Evolutionary conservation across 2,888 invertebrate species (phyloP).

Genomic region (Sylvicola cinctus): DNA sequence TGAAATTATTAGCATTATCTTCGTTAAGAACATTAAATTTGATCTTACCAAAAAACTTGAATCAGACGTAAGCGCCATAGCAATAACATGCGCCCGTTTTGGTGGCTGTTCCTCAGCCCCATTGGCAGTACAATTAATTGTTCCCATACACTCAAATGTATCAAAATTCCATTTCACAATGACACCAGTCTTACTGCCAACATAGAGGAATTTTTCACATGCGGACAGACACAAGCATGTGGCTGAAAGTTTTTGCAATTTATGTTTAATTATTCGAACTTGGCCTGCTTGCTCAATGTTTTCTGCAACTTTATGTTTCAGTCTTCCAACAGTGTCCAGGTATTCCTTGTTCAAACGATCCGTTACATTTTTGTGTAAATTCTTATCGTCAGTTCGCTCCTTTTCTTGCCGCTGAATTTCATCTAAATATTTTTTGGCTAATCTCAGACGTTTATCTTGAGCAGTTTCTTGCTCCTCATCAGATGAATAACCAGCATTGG

Average conservation of each 20-base stretch:
- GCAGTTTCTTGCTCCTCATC: constrained; percentile 55
- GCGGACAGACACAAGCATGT: constrained; percentile 62
- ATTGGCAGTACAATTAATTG: too few relatives aligned
- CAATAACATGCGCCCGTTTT: constrained; percentile 29
- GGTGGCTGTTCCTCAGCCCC: constrained; percentile 5
- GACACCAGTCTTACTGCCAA: constrained; percentile 73
- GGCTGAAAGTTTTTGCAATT: constrained; percentile 56
- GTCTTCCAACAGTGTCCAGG: constrained; percentile 64
- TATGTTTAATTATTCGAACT: constrained; percentile 39
- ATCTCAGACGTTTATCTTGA: constrained; percentile 72
- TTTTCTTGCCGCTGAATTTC: constrained; percentile 69
- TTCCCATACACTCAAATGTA: constrained; percentile 37
- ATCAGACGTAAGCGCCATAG: constrained; percentile 57
- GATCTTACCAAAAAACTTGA: constrained; percentile 59
- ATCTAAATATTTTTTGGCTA: constrained; percentile 76
- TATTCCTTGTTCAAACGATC: constrained; percentile 65
- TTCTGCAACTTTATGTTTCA: constrained; percentile 55
- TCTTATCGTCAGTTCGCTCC: constrained; percentile 41
- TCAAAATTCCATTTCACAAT: constrained; percentile 68
- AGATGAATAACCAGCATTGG: constrained; percentile 20
- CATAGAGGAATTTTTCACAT: constrained; percentile 51
- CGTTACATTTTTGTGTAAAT: constrained; percentile 29
- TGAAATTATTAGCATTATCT: constrained; percentile 5
- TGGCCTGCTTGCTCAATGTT: constrained; percentile 24
- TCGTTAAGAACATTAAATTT: constrained; percentile 20